Conservation (phyloP, 2,888 invertebrate species). For the Craniophora ligustri region DNA sequence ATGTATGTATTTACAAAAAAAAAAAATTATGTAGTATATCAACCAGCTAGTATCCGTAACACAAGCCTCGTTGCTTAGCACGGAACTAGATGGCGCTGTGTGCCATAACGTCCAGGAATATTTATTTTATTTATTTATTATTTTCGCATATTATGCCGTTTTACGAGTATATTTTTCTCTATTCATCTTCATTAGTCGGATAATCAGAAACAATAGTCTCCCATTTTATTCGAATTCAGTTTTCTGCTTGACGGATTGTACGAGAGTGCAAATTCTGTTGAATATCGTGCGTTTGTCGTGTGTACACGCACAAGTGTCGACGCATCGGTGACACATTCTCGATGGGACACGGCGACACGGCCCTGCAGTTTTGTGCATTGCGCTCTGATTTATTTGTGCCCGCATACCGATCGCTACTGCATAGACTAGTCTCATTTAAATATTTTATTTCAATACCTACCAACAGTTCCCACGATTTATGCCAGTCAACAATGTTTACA, state of each 20-base stretch:
- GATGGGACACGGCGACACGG: slow-evolving; percentile 58
- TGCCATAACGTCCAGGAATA: too few relatives aligned
- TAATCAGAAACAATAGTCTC: too few relatives aligned
- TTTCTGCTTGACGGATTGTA: slow-evolving; percentile 7
- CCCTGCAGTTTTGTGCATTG: slow-evolving; percentile 74
- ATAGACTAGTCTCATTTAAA: slow-evolving; percentile 59
- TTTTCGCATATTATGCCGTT: too few relatives aligned
- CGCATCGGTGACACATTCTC: slow-evolving; percentile 73
- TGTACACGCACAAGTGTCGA: slow-evolving; percentile 63
- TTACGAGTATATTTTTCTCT: too few relatives aligned
- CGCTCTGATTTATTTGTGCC: slow-evolving; percentile 77
- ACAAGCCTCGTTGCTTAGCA: too few relatives aligned
- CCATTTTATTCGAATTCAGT: slow-evolving; percentile 7
- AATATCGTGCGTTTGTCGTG: slow-evolving; percentile 18
- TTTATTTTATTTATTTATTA: too few relatives aligned
- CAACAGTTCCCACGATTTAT: slow-evolving; percentile 33
- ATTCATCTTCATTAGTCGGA: too few relatives aligned
- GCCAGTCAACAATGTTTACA: slow-evolving; percentile 20
- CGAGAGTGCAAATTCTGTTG: slow-evolving; percentile 5
- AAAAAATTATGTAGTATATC: too few relatives aligned
- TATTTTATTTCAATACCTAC: slow-evolving; percentile 55
- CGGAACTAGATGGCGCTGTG: too few relatives aligned
- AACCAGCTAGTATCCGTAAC: too few relatives aligned
- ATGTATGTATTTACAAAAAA: too few relatives aligned
- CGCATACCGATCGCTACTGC: slow-evolving; percentile 61